Evolutionary conservation across 2,113 vertebrate genomes (phyloP).

Genomic region (Megaleporinus macrocephalus): DNA sequence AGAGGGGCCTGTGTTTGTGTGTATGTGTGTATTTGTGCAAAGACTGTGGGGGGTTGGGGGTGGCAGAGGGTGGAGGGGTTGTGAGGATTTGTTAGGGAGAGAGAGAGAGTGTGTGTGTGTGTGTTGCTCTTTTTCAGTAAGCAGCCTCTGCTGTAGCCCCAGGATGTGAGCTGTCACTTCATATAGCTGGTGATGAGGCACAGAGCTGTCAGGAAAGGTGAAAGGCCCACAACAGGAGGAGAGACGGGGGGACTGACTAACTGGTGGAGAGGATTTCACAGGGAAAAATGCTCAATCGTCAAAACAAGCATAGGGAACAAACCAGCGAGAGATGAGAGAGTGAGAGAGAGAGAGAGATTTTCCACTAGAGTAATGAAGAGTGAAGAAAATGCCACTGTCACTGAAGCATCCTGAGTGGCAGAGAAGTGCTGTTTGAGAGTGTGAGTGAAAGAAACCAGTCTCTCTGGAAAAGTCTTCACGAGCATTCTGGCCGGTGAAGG

Average conservation of each 20-base stretch:
- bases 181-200: conserved; percentile 93
- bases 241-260: conserved; percentile 35
- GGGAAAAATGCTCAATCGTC: conserved; percentile 77
- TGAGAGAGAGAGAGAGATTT: conserved; percentile 39
- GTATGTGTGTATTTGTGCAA: background rate
- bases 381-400: conserved; percentile 40
- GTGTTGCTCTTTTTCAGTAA: conserved; percentile 92
- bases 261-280: conserved; percentile 73
- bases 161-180: conserved; percentile 98
- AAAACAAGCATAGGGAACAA: conserved; percentile 80
- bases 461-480: conserved; percentile 13
- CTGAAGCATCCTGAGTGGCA: conserved; percentile 27
- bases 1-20: conserved; percentile 49
- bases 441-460: conserved; percentile 34
- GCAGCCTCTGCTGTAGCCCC: conserved; percentile 88
- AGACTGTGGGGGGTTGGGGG: background rate
- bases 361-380: conserved; percentile 32
- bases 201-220: conserved; percentile 96
- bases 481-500: conserved; percentile 60
- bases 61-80: background rate
- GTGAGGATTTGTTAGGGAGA: conserved; percentile 80
- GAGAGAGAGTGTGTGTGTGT: conserved; percentile 79
- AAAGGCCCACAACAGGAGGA: conserved; percentile 82
- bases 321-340: conserved; percentile 59
- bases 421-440: background rate